Evolutionary conservation across 2,888 invertebrate species (phyloP), one percentile per base, ranked within the genome.

Genomic region (Isoperla grammatica): DNA sequence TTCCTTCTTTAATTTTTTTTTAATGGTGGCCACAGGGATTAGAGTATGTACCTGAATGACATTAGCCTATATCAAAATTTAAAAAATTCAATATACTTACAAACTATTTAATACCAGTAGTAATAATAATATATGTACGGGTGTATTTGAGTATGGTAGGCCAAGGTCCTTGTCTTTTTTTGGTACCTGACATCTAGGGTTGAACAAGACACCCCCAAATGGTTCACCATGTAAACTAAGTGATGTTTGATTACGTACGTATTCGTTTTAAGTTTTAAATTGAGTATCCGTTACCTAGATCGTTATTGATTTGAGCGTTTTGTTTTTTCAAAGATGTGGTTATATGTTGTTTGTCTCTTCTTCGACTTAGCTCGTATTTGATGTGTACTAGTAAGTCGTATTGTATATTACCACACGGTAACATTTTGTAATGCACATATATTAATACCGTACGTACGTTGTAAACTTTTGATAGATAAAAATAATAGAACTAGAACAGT

Each of bases 1-100:
- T 53, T 53, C 53, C 39, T 53, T 50, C 23, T 50, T 50, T 17
- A 53, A 35, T 19, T 19, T 53, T n/a, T 50, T 50, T 53, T 53
- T 45, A 45, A 45, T 45, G 45, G 19, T 45, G 45, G 19, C n/a
- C 15, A 45, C 45, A 15, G 15, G 19, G 45, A 45, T 15, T 17
- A 29, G 4, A 29, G 29, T 8, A 29, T 29, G 15, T 45, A 17
- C 19, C 45, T 45, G 45, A 29, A 29, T 29, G 29, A 45, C 19
- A 19, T 45, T 29, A 29, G 29, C 29, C 29, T 29, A 45, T 45
- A 45, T 45, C 45, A 45, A 45, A 45, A 45, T 45, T 45, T 45
- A 6, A 15, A 19, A 45, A 45, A 45, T 2, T 29, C 29, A 29
- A 29, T 29, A 6, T 29, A 29, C 29, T 8, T 29, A 29, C 29